Evolutionary conservation across 2,888 invertebrate genomes (phyloP).

Genomic region (Allolobophora icterica): DNA sequence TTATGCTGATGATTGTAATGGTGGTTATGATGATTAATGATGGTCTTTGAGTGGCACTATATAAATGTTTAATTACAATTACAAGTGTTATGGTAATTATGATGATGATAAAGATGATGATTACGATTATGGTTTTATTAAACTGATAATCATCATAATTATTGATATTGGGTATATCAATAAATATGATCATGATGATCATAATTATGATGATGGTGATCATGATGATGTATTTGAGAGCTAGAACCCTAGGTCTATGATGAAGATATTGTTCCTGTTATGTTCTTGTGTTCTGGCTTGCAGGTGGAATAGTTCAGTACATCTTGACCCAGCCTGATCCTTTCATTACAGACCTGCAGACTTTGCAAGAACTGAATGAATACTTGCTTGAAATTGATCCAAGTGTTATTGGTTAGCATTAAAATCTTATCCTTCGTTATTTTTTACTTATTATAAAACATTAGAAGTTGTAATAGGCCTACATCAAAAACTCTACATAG

Average conservation of each 20-base stretch:
- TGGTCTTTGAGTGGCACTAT: too few relatives aligned
- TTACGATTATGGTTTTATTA: too few relatives aligned
- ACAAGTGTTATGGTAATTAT: too few relatives aligned
- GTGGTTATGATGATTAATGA: too few relatives aligned
- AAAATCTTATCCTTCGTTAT: background rate
- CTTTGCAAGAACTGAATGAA: background rate
- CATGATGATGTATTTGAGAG: background rate
- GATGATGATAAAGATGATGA: too few relatives aligned
- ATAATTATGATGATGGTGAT: too few relatives aligned
- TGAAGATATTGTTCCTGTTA: background rate
- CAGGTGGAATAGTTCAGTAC: too few relatives aligned
- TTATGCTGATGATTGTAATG: background rate
- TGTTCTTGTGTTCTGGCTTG: background rate
- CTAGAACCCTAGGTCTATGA: background rate
- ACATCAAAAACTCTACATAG: background rate
- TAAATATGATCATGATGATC: background rate
- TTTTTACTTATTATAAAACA: background rate
- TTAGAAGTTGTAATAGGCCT: background rate
- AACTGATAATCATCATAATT: too few relatives aligned
- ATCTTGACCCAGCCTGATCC: background rate
- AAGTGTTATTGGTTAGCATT: background rate
- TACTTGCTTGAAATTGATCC: background rate
- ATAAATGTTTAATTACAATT: too few relatives aligned
- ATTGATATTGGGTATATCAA: too few relatives aligned
- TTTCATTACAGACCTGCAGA: background rate